Evolutionary conservation across 2,113 vertebrate species (phyloP), one percentile per base, ranked within the genome.

Genomic region (Peromyscus californicus): DNA sequence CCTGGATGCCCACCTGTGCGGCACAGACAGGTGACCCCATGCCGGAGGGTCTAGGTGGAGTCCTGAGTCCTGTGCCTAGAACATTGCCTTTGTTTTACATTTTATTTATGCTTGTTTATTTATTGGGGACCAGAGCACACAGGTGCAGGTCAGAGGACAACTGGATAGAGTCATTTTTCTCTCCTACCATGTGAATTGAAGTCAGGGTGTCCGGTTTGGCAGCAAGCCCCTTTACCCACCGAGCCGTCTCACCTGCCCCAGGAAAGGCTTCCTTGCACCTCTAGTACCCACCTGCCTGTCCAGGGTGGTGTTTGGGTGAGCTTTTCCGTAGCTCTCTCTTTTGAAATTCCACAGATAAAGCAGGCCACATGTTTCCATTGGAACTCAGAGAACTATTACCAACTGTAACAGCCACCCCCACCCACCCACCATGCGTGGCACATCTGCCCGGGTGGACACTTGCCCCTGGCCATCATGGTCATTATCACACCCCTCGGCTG

Each of bases 281-380:
- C 10, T 7, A n/a, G 0, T 51, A 21, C n/a, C 39, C 5, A 26
- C 31, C 67, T 51, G 5, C 88, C 63, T 65, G 90, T 70, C 94
- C 61, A 31, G 17, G 21, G 9, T 51, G 3, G 48, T 4, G 13
- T 4, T 11, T 13, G 8, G 33, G 90, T 22, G 22, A 72, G 67
- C 67, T 78, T 84, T 42, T 94, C 48, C 70, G 33, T n/a, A 42
- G 17, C 26, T 8, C 26, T n/a, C 6, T 94, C 63, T 90, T 63
- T 88, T 75, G 48, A 97, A 88, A 79, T 91, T 90, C 87, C 36
- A 78, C 21, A 76, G 95, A 94, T 48, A 67, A 63, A 59, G 54
- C 61, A 76, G 17, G 51, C 63, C 29, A n/a, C 1, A 15, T 65
- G 48, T 36, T 39, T n/a, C 67, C 89, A 36, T 26, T 26, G 80